phyloP scores from a whole-genome alignment of 2,113 vertebrate genomes.

The Tonatia bakeri region DNA sequence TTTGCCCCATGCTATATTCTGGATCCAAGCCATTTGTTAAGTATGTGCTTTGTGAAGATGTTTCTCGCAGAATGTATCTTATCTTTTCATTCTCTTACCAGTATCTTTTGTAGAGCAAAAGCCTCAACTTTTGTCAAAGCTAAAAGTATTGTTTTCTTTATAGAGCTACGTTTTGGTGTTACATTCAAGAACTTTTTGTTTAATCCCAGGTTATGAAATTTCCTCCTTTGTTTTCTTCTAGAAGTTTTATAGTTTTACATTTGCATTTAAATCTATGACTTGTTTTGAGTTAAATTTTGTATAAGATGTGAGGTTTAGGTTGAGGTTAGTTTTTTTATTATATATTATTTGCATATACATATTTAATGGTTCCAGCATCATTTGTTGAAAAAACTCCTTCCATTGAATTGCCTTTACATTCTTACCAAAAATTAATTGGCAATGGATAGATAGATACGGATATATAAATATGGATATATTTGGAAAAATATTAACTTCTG shows the following conservation, averaged over 20 bases:
- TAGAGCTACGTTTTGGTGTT: background rate
- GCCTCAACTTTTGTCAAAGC: background rate
- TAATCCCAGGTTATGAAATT: background rate
- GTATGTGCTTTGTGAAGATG: background rate
- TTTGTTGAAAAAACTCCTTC: background rate
- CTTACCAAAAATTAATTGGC: background rate
- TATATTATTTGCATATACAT: background rate
- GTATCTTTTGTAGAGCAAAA: background rate
- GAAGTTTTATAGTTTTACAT: background rate
- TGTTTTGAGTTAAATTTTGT: background rate
- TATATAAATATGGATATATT: background rate
- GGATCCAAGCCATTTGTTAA: background rate
- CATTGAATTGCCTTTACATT: background rate
- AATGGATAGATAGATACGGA: background rate
- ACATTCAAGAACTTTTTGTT: background rate
- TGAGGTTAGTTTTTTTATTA: background rate
- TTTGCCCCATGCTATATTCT: background rate
- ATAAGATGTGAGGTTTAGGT: background rate
- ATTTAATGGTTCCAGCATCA: background rate
- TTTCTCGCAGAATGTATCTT: background rate
- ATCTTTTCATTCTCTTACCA: background rate
- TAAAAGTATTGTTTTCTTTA: background rate
- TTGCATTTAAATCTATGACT: background rate
- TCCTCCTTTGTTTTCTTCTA: background rate
- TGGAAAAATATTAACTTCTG: background rate